Evolutionary conservation across 2,113 vertebrate genomes (phyloP).

Genomic region (Nematolebias whitei): DNA sequence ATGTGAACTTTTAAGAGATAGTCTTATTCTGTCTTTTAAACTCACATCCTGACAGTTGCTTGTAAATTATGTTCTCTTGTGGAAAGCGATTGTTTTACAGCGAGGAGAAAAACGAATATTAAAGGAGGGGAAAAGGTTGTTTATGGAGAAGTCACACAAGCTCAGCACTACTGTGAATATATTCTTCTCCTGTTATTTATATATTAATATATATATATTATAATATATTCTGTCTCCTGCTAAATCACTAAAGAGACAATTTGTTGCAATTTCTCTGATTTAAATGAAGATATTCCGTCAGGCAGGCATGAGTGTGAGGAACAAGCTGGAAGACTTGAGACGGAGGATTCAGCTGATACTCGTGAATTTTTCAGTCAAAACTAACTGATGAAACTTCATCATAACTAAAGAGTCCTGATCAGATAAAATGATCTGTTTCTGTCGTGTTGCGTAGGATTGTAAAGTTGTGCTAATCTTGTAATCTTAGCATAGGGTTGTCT

Average conservation of each 20-base stretch:
- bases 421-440: slow-evolving; percentile 13
- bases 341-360: slow-evolving; percentile 14
- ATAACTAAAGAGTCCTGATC: not conserved
- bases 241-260: slow-evolving; percentile 50
- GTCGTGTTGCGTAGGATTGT: not conserved
- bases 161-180: slow-evolving; percentile 24
- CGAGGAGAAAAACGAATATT: slow-evolving; percentile 2
- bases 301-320: too few relatives aligned
- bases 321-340: slow-evolving; percentile 29
- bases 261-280: slow-evolving; percentile 47
- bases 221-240: slow-evolving; percentile 39
- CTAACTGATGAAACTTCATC: not conserved
- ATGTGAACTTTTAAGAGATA: too few relatives aligned
- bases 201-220: too few relatives aligned
- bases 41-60: not conserved
- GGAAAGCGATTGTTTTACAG: slow-evolving; percentile 7
- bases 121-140: not conserved
- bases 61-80: not conserved
- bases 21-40: not conserved
- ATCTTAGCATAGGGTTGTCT: slow-evolving; percentile 28
- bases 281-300: slow-evolving; percentile 41
- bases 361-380: slow-evolving; percentile 40
- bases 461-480: slow-evolving; percentile 33
- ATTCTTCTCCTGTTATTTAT: slow-evolving; percentile 54
- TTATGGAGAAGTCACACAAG: slow-evolving; percentile 33